A percentile compares a stretch with the other conserved stretches of the same genome.
Evolutionary conservation across 2,113 vertebrate species (phyloP).

Genomic region (Lophura nycthemera): DNA sequence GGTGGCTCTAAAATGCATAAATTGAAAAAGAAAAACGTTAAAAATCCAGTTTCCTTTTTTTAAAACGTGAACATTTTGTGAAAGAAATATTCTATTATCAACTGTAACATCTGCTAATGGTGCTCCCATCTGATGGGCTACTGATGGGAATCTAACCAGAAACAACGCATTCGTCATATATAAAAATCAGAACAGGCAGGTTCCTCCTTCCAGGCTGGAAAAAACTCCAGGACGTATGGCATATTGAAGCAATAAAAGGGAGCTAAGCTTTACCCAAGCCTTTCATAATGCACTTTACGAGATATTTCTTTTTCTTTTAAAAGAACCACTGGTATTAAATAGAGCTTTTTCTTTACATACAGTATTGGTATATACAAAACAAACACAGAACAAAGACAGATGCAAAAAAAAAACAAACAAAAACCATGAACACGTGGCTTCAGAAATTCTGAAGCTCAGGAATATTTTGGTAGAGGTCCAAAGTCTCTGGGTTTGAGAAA

Average conservation of each 20-base stretch:
- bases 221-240: not conserved
- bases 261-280: conserved; percentile 10
- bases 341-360: conserved; percentile 43
- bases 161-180: not conserved
- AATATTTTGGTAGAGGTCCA: conserved; percentile 92
- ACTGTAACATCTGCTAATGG: not conserved
- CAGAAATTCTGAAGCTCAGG: conserved; percentile 93
- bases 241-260: not conserved
- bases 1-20: not conserved
- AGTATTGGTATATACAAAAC: conserved; percentile 38
- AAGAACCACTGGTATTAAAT: conserved; percentile 47
- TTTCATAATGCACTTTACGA: conserved; percentile 35
- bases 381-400: not conserved
- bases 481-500: conserved; percentile 92
- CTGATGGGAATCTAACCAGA: not conserved
- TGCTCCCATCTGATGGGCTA: not conserved
- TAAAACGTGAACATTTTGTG: not conserved
- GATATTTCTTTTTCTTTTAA: not conserved
- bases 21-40: not conserved
- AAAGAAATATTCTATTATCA: not conserved
- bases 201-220: not conserved
- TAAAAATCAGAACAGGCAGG: not conserved
- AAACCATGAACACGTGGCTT: not conserved
- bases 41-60: not conserved
- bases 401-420: not conserved